These are phyloP conservation scores for Peromyscus maniculatus DNA, from an alignment of 2,113 vertebrate species.

Conservation along the genomic window DNA sequence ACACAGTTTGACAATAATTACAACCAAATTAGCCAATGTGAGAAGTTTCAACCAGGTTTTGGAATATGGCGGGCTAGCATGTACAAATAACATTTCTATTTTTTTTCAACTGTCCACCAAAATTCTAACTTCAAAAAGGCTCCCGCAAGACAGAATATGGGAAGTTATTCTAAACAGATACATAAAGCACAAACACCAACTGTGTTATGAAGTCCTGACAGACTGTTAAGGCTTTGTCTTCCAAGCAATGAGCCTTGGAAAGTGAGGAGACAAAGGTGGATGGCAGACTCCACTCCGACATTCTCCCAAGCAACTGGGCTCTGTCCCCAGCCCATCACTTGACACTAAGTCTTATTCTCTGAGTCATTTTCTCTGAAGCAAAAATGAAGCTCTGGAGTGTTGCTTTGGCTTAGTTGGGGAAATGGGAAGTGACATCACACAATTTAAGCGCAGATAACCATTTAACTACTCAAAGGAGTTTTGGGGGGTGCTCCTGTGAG, in stretches of 20 bases:
- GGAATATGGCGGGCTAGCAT: background rate
- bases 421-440: conserved; percentile 62
- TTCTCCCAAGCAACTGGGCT: background rate
- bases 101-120: background rate
- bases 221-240: background rate
- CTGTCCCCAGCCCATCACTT: background rate
- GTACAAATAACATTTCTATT: conserved; percentile 26
- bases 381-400: background rate
- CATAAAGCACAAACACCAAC: conserved; percentile 35
- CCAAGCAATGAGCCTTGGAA: background rate
- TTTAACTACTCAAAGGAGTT: background rate
- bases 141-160: background rate
- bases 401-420: background rate
- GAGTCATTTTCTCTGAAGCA: background rate
- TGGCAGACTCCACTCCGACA: conserved; percentile 26
- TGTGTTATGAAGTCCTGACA: conserved; percentile 1
- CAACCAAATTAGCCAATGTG: background rate
- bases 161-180: background rate
- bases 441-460: background rate
- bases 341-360: background rate
- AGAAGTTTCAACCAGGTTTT: background rate
- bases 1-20: conserved; percentile 1
- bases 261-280: conserved; percentile 12
- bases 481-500: background rate
- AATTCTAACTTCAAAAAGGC: background rate